Conservation (phyloP, 2,113 vertebrate species). For the Elachura formosa region DNA sequence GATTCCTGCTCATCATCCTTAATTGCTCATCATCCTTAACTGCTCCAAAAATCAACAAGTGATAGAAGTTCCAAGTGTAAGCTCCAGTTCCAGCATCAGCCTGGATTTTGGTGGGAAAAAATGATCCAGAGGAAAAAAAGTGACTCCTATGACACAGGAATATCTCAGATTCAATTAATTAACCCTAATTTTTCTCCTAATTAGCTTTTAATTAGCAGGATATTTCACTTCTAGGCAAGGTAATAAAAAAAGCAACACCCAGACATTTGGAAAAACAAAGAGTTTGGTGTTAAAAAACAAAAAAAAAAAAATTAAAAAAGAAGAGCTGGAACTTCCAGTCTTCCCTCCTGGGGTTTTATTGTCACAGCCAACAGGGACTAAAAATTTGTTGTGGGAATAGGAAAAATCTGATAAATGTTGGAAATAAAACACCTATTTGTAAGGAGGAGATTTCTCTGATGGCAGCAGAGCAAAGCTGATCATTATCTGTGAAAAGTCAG, state of each 20-base stretch:
- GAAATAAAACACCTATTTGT: not conserved
- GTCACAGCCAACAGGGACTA: constrained; percentile 23
- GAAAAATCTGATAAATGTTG: constrained; percentile 52
- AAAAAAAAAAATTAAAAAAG: not conserved
- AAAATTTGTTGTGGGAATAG: not conserved
- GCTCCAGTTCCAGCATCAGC: not conserved
- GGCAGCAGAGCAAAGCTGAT: not conserved
- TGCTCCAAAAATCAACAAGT: not conserved
- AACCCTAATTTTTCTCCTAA: not conserved
- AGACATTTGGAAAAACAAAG: not conserved
- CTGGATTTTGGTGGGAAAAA: not conserved
- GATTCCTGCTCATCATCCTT: too few species aligned
- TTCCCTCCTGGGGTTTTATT: not conserved
- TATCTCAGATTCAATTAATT: not conserved
- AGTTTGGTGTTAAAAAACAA: not conserved
- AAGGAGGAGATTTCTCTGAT: not conserved
- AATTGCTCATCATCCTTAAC: not conserved
- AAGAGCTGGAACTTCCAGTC: not conserved
- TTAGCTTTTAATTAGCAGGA: not conserved
- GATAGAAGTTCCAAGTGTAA: not conserved
- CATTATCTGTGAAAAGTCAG: not conserved
- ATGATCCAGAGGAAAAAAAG: not conserved
- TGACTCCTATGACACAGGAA: accelerated
- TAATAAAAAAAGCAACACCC: not conserved
- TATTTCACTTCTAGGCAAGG: not conserved